Conservation (phyloP, 1,140 invertebrate species). For the Zaprionus ornatus region DNA sequence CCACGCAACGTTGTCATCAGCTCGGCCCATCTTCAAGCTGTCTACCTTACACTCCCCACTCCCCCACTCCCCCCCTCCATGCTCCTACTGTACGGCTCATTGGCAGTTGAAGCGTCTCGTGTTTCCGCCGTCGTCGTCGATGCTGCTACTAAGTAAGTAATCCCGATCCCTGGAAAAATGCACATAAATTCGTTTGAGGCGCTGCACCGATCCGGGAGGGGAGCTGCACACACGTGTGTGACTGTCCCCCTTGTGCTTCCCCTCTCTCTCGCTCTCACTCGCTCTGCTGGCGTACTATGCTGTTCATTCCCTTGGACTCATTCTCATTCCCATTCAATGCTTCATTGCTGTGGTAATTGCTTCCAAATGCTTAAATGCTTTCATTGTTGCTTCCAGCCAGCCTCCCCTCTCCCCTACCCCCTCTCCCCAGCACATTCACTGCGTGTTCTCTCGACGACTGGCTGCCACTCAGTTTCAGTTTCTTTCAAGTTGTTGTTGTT, state of each 20-base stretch:
- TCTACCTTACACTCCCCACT: not conserved
- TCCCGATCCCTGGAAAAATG: conserved; percentile 69
- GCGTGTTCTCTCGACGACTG: conserved; percentile 27
- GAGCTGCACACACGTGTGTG: conserved; percentile 4
- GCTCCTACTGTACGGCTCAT: conserved; percentile 58
- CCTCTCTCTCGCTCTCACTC: not conserved
- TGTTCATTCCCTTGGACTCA: conserved; percentile 39
- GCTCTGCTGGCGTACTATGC: not conserved
- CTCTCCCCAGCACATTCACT: conserved; percentile 11
- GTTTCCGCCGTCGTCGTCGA: conserved; percentile 48
- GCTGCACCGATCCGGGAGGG: not conserved
- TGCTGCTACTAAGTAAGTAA: conserved; percentile 69
- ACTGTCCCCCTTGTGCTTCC: too few relatives aligned
- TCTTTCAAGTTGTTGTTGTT: conserved; percentile 49
- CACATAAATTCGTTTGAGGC: conserved; percentile 64
- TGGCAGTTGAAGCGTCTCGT: conserved; percentile 76
- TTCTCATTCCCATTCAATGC: conserved; percentile 74
- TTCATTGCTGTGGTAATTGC: conserved; percentile 80
- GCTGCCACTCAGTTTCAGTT: conserved; percentile 53
- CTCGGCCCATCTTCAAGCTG: conserved; percentile 8
- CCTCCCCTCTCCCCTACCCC: not conserved
- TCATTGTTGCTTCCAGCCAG: conserved; percentile 61
- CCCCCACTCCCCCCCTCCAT: not conserved
- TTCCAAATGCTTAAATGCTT: conserved; percentile 82
- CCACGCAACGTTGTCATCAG: conserved; percentile 51